Percentiles rank a stretch among this genome's conserved stretches.
Conservation (phyloP, 2,113 vertebrate genomes). For the Chamaea fasciata region DNA sequence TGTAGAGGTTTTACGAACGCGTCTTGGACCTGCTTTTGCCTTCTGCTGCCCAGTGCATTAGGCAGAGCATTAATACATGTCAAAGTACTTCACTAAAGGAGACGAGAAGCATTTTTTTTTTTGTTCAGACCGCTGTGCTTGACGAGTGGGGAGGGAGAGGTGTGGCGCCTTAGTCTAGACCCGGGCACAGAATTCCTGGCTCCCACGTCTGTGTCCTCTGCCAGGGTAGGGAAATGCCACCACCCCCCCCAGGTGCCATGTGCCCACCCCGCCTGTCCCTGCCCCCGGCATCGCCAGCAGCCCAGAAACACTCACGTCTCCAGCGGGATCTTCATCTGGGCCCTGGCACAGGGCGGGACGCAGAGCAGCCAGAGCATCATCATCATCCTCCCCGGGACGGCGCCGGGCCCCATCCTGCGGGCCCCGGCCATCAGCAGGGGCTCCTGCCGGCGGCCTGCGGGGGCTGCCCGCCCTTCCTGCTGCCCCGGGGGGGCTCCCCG, state of each 20-base stretch:
- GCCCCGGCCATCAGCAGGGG: constrained; percentile 1
- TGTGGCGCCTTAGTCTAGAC: accelerated
- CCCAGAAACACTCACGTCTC: constrained; percentile 81
- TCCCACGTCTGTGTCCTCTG: accelerated
- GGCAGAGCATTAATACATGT: not conserved
- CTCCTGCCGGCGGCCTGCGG: not conserved
- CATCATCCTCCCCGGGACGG: constrained; percentile 65
- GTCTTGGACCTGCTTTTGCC: not conserved
- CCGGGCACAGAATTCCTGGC: not conserved
- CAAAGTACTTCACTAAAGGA: not conserved
- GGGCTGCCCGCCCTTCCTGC: not conserved
- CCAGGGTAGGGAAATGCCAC: not conserved
- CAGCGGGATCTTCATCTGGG: constrained; percentile 83
- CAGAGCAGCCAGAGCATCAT: constrained; percentile 66
- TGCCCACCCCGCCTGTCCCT: too few species aligned
- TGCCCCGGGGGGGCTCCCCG: not conserved
- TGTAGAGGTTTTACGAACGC: accelerated
- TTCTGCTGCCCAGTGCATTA: not conserved
- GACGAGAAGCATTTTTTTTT: not conserved
- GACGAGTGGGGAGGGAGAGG: accelerated
- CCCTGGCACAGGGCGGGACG: constrained; percentile 52
- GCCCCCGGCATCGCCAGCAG: not conserved
- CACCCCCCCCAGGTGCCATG: too few species aligned
- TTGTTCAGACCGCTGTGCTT: not conserved
- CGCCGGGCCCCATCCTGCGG: constrained; percentile 39